phyloP scores from a whole-genome alignment of 2,113 vertebrate species.

The Corythoichthys haematopterus region DNA sequence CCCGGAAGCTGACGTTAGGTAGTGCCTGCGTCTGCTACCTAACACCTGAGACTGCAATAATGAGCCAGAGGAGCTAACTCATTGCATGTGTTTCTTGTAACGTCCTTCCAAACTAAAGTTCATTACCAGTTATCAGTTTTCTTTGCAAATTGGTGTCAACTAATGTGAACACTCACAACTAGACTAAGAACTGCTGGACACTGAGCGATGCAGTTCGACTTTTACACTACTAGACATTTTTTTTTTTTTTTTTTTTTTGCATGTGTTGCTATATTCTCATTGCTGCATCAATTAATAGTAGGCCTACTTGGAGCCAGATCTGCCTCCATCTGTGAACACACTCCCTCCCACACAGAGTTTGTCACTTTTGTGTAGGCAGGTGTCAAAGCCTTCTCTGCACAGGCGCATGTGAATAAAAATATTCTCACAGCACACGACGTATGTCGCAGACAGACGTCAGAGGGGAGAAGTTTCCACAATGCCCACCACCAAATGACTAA shows the following conservation, averaged over 20 bases:
- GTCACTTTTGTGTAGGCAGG: conserved; percentile 30
- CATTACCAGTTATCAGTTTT: background rate
- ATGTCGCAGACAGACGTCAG: conserved; percentile 25
- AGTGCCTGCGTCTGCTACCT: conserved; percentile 10
- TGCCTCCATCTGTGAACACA: conserved; percentile 31
- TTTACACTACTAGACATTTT: background rate
- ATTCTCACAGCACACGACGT: conserved; percentile 22
- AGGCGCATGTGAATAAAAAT: conserved; percentile 11
- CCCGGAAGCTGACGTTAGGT: conserved; percentile 1
- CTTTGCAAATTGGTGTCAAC: too few species aligned
- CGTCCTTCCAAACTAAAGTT: background rate
- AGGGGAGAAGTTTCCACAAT: background rate
- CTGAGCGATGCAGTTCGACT: too few species aligned
- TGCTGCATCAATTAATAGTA: conserved; percentile 7
- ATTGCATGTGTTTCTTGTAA: background rate
- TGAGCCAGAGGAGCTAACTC: background rate
- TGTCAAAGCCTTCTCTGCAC: conserved; percentile 14
- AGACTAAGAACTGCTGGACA: too few species aligned
- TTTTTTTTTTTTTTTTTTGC: too few species aligned
- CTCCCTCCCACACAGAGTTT: conserved; percentile 38
- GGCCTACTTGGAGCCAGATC: conserved; percentile 11
- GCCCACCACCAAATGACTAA: background rate
- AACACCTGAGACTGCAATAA: conserved; percentile 4
- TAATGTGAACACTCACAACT: too few species aligned
- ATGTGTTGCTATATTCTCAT: background rate